phyloP scores from a whole-genome alignment of 1,140 invertebrate genomes.

The Euwallacea similis region DNA sequence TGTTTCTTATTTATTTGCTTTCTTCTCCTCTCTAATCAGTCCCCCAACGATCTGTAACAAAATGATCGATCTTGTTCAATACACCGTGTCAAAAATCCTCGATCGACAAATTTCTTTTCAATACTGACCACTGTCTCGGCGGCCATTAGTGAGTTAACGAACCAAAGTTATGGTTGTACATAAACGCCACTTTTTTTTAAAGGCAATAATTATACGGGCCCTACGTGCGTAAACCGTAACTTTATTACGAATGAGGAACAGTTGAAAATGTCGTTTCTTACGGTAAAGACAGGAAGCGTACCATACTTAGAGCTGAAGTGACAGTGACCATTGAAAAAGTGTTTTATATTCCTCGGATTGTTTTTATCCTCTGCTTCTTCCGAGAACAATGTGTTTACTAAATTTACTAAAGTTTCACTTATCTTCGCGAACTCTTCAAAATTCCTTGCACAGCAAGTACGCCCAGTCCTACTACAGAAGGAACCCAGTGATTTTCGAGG shows the following conservation, averaged over 20 bases:
- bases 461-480: constrained; percentile 15
- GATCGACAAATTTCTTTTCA: constrained; percentile 23
- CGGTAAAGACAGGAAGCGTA: constrained; percentile 19
- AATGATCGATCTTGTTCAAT: constrained; percentile 17
- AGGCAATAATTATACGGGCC: constrained; percentile 14
- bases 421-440: constrained; percentile 12
- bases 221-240: constrained; percentile 22
- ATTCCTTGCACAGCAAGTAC: constrained; percentile 3
- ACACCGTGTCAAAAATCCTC: constrained; percentile 16
- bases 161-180: background rate
- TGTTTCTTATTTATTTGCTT: too few species aligned
- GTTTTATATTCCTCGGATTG: background rate
- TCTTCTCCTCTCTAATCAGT: too few species aligned
- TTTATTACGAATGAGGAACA: constrained; percentile 1
- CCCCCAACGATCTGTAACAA: constrained; percentile 3
- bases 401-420: constrained; percentile 30
- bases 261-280: constrained; percentile 20
- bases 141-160: background rate
- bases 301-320: constrained; percentile 3
- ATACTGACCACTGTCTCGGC: background rate
- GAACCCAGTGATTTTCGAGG: constrained; percentile 25
- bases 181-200: background rate
- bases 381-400: constrained; percentile 23
- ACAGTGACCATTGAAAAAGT: constrained; percentile 1
- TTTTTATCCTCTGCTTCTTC: background rate